Evolutionary conservation across 2,888 invertebrate species (phyloP), one percentile per base, ranked within the genome.

Genomic region (Dynastes maya): DNA sequence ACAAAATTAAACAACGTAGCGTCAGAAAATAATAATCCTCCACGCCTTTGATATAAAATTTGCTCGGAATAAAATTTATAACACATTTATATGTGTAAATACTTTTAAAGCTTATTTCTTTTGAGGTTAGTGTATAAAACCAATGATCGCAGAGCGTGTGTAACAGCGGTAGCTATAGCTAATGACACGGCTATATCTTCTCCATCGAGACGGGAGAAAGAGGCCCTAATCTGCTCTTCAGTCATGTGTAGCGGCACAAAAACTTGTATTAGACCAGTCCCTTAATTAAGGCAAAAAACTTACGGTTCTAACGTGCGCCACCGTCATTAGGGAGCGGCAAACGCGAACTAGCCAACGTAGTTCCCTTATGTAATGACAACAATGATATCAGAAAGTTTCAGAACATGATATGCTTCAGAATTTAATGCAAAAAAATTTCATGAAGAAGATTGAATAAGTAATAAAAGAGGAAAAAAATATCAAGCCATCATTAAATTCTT

Each of bases 201-300:
- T 40, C n/a, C 67, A 45, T 45, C 45, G 45, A 45, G 45, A 45
- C 49, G 68, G 49, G 79, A 80, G 82, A 79, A 81, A 81, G 84
- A 84, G 83, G 51, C 53, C 58, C 82, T 87, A 86, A 86, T 86
- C 86, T 86, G 85, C 86, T 85, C 86, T 85, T 87, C 86, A 85
- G 85, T 87, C 87, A 86, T 87, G 87, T 86, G 86, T 84, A 83
- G 84, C 84, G 83, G 85, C 87, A 88, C 72, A 88, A 88, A 78
- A 88, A 88, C 86, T 84, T 84, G 85, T 88, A 88, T 87, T 87
- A 87, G 87, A 87, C 84, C 82, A 85, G 87, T 86, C 67, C 85
- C 87, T 87, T 88, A 88, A 88, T 88, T 87, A 88, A 88, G 85
- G 85, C 87, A 88, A 88, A 88, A 88, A 88, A 87, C 85, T 80